Percentiles rank a stretch among this genome's conserved stretches.
Evolutionary conservation across 2,113 vertebrate genomes (phyloP).

Genomic region (Macaca fascicularis): DNA sequence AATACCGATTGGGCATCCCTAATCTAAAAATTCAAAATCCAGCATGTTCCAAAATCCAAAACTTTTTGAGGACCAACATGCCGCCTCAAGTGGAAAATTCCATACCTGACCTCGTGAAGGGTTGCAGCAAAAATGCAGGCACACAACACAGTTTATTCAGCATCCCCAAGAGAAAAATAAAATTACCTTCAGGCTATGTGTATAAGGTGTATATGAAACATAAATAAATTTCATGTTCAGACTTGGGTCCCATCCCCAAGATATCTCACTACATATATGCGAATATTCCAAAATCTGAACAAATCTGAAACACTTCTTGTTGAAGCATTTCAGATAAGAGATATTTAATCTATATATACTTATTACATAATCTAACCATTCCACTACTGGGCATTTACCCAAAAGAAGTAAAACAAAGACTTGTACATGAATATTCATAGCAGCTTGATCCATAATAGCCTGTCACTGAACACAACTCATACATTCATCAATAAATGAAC

Average conservation of each 20-base stretch:
- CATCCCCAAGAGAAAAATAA: background rate
- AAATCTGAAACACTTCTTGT: background rate
- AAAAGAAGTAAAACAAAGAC: slow-evolving; percentile 15
- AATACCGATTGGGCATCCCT: background rate
- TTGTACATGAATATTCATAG: background rate
- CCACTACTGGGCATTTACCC: background rate
- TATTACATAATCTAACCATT: background rate
- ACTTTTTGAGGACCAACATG: background rate
- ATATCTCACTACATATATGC: background rate
- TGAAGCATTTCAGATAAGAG: background rate
- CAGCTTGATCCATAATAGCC: background rate
- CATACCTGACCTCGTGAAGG: background rate
- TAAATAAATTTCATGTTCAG: background rate
- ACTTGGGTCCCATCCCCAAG: background rate
- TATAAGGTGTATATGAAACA: background rate
- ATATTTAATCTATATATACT: background rate
- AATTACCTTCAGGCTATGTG: background rate
- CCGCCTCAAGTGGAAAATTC: background rate
- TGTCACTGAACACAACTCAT: background rate
- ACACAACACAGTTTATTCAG: background rate
- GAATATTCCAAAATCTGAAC: background rate
- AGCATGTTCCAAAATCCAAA: background rate
- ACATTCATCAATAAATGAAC: background rate
- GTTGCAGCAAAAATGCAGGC: background rate
- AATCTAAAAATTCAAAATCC: background rate